phyloP scores from a whole-genome alignment of 2,797 vertebrate species.

The Uromys caudimaculatus region DNA sequence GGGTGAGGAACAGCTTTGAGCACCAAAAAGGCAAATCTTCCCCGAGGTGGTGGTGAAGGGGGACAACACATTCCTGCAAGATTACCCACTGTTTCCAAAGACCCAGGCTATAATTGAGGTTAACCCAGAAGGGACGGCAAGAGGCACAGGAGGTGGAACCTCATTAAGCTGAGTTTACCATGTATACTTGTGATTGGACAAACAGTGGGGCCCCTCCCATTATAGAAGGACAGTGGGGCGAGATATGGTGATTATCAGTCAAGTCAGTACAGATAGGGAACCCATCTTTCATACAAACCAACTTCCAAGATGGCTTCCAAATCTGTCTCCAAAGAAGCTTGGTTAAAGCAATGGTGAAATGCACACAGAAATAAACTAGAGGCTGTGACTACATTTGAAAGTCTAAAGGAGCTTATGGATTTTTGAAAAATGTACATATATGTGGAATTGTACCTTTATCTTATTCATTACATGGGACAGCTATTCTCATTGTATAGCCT shows the following conservation, averaged over 20 bases:
- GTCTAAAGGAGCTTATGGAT: background rate
- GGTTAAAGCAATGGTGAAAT: background rate
- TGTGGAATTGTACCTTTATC: background rate
- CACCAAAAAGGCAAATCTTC: conserved; percentile 73
- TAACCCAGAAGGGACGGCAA: conserved; percentile 64
- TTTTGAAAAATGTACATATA: background rate
- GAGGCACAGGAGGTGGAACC: background rate
- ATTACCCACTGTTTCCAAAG: conserved; percentile 81
- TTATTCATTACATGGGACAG: background rate
- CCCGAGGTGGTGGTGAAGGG: conserved; percentile 10
- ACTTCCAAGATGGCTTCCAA: conserved; percentile 27
- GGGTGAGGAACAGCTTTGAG: conserved; percentile 44
- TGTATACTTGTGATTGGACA: conserved; percentile 21
- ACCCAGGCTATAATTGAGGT: conserved; percentile 77
- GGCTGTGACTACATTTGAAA: background rate
- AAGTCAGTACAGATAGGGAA: background rate
- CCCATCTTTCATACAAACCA: background rate
- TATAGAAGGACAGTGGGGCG: background rate
- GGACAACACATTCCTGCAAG: conserved; percentile 69
- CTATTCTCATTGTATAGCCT: no score
- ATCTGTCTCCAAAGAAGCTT: background rate
- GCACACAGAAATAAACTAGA: background rate
- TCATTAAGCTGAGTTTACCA: background rate
- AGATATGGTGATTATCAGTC: conserved; percentile 15
- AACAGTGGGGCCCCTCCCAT: background rate